Percentiles rank a stretch among this genome's conserved stretches.
Evolutionary conservation across 2,888 invertebrate species (phyloP).

Genomic region (Boloria selene): DNA sequence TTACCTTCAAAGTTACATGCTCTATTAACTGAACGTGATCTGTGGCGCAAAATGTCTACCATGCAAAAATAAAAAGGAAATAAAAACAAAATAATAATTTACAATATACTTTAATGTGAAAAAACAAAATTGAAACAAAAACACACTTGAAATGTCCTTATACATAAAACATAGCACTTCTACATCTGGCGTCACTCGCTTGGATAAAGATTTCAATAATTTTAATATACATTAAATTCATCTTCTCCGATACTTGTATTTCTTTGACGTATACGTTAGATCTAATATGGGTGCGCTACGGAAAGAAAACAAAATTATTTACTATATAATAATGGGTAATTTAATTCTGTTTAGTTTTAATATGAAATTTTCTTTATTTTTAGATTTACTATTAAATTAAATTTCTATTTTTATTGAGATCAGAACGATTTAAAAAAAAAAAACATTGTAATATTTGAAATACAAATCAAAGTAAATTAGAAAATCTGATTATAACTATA

Average conservation of each 20-base stretch:
- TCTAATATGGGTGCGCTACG: conserved; percentile 79
- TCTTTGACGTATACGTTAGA: conserved; percentile 69
- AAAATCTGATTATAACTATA: too few species aligned
- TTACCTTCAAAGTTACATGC: conserved; percentile 40
- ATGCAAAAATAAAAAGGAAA: conserved; percentile 66
- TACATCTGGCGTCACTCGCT: conserved; percentile 58
- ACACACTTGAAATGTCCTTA: conserved; percentile 62
- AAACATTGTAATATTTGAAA: too few species aligned
- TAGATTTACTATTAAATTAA: too few species aligned
- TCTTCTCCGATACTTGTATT: conserved; percentile 78
- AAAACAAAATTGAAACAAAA: conserved; percentile 68
- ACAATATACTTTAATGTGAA: conserved; percentile 74
- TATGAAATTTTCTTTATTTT: not conserved
- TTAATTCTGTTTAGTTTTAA: not conserved
- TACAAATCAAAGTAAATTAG: too few species aligned
- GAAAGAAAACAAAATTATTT: conserved; percentile 56
- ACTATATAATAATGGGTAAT: not conserved
- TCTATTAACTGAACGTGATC: conserved; percentile 11
- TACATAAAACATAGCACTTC: conserved; percentile 62
- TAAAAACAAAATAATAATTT: conserved; percentile 66
- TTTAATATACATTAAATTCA: conserved; percentile 45
- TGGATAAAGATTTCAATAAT: conserved; percentile 38
- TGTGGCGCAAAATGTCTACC: conserved; percentile 52
- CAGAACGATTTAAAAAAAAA: too few species aligned
- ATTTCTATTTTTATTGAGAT: conserved; percentile 11